Evolutionary conservation across 2,113 vertebrate species (phyloP).

Genomic region (Aptenodytes patagonicus): DNA sequence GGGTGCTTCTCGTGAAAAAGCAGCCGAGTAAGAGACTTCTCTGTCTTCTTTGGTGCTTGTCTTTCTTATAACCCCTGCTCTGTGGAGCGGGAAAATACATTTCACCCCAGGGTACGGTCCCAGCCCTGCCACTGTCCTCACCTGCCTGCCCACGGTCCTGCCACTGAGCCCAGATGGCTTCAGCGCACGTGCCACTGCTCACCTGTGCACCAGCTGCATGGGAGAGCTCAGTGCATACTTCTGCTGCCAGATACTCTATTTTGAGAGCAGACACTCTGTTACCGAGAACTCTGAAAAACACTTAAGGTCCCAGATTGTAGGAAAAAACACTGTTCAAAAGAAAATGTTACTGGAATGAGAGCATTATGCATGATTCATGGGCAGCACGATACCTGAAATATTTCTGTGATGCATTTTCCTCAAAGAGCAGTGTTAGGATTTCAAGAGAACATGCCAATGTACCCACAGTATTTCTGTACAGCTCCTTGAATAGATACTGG

Average conservation of each 20-base stretch:
- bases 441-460: not conserved
- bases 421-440: not conserved
- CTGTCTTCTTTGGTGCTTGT: not conserved
- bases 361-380: conserved; percentile 4
- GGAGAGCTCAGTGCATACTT: not conserved
- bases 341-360: not conserved
- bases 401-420: conserved; percentile 15
- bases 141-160: not conserved
- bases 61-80: not conserved
- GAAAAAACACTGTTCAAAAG: not conserved
- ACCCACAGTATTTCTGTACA: not conserved
- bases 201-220: not conserved
- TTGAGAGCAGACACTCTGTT: not conserved
- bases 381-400: not conserved
- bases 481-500: conserved; percentile 26
- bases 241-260: not conserved
- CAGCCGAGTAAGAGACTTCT: not conserved
- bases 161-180: not conserved
- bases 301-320: not conserved
- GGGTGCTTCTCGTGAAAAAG: not conserved
- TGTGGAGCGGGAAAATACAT: not conserved
- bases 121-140: not conserved
- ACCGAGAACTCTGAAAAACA: not conserved
- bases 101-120: not conserved
- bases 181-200: not conserved